Evolutionary conservation across 2,113 vertebrate species (phyloP).

Genomic region (Synodontis membranacea): DNA sequence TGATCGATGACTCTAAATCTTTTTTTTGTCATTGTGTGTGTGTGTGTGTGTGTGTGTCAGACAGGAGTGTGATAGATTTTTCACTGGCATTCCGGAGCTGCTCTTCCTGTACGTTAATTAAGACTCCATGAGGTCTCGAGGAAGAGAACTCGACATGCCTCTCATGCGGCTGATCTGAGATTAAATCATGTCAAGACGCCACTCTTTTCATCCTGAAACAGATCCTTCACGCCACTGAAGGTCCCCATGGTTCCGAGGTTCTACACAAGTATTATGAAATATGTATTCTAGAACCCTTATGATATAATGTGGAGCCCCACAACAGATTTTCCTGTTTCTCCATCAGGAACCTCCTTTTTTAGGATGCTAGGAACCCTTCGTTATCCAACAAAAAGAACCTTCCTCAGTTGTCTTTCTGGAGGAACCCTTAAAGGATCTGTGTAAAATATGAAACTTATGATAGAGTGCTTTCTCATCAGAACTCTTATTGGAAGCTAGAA

Average conservation of each 20-base stretch:
- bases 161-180: conserved; percentile 28
- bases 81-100: conserved; percentile 41
- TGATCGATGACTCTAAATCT: conserved; percentile 49
- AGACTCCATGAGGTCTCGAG: conserved; percentile 29
- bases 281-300: background rate
- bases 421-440: too few relatives aligned
- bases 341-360: background rate
- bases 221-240: conserved; percentile 26
- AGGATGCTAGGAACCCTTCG: too few relatives aligned
- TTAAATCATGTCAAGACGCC: conserved; percentile 41
- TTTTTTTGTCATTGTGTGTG: background rate
- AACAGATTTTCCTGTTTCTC: background rate
- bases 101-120: conserved; percentile 45
- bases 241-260: background rate
- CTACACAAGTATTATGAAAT: background rate
- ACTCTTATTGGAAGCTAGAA: too few relatives aligned
- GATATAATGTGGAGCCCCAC: background rate
- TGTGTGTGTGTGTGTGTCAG: conserved; percentile 12
- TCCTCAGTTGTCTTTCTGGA: too few relatives aligned
- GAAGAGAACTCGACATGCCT: conserved; percentile 31
- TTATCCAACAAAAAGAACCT: too few relatives aligned
- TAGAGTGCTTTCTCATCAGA: too few relatives aligned
- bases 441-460: too few relatives aligned
- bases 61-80: conserved; percentile 24
- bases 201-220: conserved; percentile 20